Evolutionary conservation across 2,888 invertebrate species (phyloP).

Genomic region (Eristalis intricaria): DNA sequence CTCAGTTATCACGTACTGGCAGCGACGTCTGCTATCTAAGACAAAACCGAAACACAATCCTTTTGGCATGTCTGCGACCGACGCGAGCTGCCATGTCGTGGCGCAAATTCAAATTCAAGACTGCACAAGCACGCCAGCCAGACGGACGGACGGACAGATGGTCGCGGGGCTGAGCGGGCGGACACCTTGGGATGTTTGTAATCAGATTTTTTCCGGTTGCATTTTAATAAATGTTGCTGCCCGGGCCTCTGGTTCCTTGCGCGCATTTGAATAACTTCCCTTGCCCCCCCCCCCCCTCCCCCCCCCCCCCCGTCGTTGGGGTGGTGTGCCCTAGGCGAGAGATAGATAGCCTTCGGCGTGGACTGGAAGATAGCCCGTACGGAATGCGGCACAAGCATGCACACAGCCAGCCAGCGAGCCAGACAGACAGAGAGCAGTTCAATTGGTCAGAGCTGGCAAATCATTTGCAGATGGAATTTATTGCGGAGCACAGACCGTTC

Average conservation of each 20-base stretch:
- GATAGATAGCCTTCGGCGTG: conserved; percentile 22
- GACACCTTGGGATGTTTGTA: conserved; percentile 55
- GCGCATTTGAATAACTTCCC: conserved; percentile 35
- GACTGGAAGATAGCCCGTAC: neutral
- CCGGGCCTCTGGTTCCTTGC: conserved; percentile 19
- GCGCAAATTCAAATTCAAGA: conserved; percentile 65
- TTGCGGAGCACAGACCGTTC: conserved; percentile 22
- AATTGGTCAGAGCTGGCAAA: conserved; percentile 66
- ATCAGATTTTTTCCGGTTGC: conserved; percentile 70
- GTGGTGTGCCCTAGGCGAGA: conserved; percentile 1
- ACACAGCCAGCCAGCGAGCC: neutral
- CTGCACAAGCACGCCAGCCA: conserved; percentile 25
- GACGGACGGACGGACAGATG: conserved; percentile 38
- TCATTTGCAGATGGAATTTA: conserved; percentile 59
- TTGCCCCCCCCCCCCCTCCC: too few species aligned
- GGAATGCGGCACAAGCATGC: neutral
- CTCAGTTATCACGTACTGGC: conserved; percentile 43
- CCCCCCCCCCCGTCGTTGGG: too few species aligned
- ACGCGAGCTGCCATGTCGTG: neutral
- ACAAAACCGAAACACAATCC: conserved; percentile 13
- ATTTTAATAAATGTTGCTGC: conserved; percentile 56
- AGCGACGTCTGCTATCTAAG: conserved; percentile 1
- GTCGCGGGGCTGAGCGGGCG: too few species aligned
- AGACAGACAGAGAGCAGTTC: conserved; percentile 28
- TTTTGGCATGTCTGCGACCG: conserved; percentile 13